Evolutionary conservation across 2,797 vertebrate genomes (phyloP).

Genomic region (Platyrinchus mystaceus): DNA sequence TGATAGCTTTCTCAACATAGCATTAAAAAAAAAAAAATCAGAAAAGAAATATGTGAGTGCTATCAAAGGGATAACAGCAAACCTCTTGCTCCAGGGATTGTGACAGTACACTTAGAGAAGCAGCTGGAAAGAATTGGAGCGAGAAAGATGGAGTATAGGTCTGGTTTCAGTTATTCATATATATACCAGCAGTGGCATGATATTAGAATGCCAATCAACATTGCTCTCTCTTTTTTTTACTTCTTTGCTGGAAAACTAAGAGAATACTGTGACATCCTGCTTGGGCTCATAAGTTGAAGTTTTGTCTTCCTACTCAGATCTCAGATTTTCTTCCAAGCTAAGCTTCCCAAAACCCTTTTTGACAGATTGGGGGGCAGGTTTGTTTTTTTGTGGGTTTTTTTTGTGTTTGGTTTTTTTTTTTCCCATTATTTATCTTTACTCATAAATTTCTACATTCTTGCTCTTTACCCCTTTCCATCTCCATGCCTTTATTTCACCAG

Average conservation of each 20-base stretch:
- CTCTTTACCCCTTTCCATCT: background rate
- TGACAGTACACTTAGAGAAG: background rate
- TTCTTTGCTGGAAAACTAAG: background rate
- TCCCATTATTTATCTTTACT: background rate
- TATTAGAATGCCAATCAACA: background rate
- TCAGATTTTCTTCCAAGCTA: background rate
- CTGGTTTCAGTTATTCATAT: background rate
- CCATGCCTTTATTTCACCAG: background rate
- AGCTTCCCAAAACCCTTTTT: background rate
- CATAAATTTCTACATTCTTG: background rate
- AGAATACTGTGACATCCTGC: background rate
- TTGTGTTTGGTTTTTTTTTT: background rate
- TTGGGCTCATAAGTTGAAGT: background rate
- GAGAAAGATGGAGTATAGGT: background rate
- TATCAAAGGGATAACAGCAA: background rate
- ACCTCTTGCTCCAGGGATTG: background rate
- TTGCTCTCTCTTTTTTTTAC: background rate
- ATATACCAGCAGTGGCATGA: background rate
- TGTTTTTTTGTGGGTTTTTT: too few relatives aligned
- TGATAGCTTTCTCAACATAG: background rate
- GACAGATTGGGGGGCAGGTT: accelerated
- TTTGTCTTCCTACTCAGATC: background rate
- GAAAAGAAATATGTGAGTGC: background rate
- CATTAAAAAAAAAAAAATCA: background rate
- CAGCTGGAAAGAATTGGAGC: background rate